Percentiles rank a stretch among this genome's conserved stretches.
phyloP scores from a whole-genome alignment of 2,113 vertebrate species.

The Canis aureus region DNA sequence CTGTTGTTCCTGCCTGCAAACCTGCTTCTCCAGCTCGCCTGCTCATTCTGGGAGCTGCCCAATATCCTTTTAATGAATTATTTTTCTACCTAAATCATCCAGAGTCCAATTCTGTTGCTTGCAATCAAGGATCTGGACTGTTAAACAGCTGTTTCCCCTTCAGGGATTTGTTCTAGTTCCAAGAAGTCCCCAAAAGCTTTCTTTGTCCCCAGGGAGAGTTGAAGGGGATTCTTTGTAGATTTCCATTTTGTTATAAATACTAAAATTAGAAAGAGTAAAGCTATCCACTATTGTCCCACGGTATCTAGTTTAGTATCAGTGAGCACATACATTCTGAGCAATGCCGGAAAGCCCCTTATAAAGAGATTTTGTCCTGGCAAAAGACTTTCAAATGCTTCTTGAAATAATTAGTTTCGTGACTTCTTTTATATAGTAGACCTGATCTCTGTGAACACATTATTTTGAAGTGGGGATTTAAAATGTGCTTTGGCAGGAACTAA shows the following conservation, averaged over 20 bases:
- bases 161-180: constrained; percentile 26
- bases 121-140: constrained; percentile 6
- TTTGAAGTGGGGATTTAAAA: constrained; percentile 59
- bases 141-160: constrained; percentile 8
- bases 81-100: constrained; percentile 63
- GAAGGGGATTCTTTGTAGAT: constrained; percentile 57
- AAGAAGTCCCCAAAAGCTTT: constrained; percentile 38
- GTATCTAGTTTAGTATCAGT: constrained; percentile 64
- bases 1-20: constrained; percentile 60
- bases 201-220: constrained; percentile 47
- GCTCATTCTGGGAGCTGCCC: constrained; percentile 59
- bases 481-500: constrained; percentile 50
- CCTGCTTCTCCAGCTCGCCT: constrained; percentile 46
- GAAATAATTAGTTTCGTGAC: constrained; percentile 59
- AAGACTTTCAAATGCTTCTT: constrained; percentile 57
- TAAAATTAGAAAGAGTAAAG: constrained; percentile 62
- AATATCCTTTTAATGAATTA: constrained; percentile 60
- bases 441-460: constrained; percentile 48
- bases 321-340: constrained; percentile 63
- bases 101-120: constrained; percentile 52
- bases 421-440: constrained; percentile 53
- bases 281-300: constrained; percentile 34
- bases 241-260: constrained; percentile 57
- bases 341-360: constrained; percentile 73
- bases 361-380: constrained; percentile 43